Percentiles rank a stretch among this genome's conserved stretches.
Conservation (phyloP, 2,888 invertebrate species). For the Diaperis boleti region DNA sequence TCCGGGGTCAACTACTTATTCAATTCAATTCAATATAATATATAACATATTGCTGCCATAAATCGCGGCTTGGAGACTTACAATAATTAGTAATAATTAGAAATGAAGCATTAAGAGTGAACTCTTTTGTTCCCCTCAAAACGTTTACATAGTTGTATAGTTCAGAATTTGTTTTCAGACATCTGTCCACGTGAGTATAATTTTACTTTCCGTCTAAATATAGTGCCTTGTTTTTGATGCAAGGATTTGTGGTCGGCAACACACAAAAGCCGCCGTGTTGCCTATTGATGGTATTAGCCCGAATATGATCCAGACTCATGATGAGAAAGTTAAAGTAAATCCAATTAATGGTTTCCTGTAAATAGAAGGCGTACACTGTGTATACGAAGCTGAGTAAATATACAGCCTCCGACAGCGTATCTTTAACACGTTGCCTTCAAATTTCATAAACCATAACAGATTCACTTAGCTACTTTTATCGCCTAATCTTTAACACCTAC, state of each 20-base stretch:
- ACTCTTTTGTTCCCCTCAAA: too few species aligned
- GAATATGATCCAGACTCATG: conserved; percentile 42
- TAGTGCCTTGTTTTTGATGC: conserved; percentile 24
- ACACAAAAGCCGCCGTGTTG: conserved; percentile 23
- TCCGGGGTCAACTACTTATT: too few species aligned
- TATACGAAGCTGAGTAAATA: conserved; percentile 53
- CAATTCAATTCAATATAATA: too few species aligned
- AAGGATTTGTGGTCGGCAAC: conserved; percentile 16
- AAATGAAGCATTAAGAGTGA: too few species aligned
- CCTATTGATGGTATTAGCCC: conserved; percentile 30
- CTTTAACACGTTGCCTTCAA: conserved; percentile 54
- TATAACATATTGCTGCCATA: too few species aligned
- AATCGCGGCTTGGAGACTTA: too few species aligned
- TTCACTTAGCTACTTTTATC: conserved; percentile 47
- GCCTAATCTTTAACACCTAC: conserved; percentile 47
- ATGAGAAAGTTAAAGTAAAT: conserved; percentile 51
- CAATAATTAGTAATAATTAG: too few species aligned
- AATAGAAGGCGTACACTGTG: conserved; percentile 50
- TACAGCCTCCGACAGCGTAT: conserved; percentile 49
- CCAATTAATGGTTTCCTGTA: conserved; percentile 57
- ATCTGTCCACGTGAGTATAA: neutral
- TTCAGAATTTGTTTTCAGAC: conserved; percentile 2
- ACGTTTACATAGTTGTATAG: neutral
- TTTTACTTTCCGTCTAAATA: conserved; percentile 21
- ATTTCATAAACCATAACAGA: conserved; percentile 49